Percentiles rank a stretch among this genome's conserved stretches.
These are phyloP conservation scores for Dynastes hyllus DNA, from an alignment of 2,888 invertebrate genomes.

Conservation along the genomic window DNA sequence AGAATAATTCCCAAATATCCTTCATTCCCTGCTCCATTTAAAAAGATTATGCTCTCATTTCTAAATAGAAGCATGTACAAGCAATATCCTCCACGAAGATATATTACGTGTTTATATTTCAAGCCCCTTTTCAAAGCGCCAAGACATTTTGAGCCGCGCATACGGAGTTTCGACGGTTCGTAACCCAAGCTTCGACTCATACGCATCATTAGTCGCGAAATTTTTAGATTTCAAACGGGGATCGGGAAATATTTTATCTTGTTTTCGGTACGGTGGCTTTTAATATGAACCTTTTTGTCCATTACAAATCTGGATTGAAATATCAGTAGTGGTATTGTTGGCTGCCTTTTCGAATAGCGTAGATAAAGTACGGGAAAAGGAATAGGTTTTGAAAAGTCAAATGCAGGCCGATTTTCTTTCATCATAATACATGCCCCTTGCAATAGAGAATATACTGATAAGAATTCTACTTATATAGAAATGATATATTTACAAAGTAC, in stretches of 20 bases:
- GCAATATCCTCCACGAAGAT: background rate
- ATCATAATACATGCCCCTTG: background rate
- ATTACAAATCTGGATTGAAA: conserved; percentile 50
- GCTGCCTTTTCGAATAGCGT: conserved; percentile 11
- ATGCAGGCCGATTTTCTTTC: background rate
- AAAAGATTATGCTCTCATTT: background rate
- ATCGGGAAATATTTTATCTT: conserved; percentile 53
- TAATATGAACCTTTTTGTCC: conserved; percentile 53
- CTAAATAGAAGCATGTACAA: background rate
- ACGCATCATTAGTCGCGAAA: conserved; percentile 58
- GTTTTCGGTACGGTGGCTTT: conserved; percentile 51
- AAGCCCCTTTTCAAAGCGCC: background rate
- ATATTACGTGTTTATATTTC: background rate
- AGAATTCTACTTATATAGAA: too few species aligned
- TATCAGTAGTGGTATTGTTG: conserved; percentile 46
- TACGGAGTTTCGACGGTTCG: background rate
- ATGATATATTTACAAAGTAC: too few species aligned
- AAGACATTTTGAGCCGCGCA: conserved; percentile 3
- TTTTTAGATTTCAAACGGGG: conserved; percentile 55
- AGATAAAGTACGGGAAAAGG: conserved; percentile 16
- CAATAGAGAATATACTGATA: background rate
- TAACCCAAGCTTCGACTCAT: conserved; percentile 51
- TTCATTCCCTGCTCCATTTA: background rate
- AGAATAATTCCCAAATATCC: too few species aligned
- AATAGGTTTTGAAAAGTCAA: conserved; percentile 13